Base-by-base conservation (phyloP, 2,888 invertebrate species). In the Drosophila rellima region DNA sequence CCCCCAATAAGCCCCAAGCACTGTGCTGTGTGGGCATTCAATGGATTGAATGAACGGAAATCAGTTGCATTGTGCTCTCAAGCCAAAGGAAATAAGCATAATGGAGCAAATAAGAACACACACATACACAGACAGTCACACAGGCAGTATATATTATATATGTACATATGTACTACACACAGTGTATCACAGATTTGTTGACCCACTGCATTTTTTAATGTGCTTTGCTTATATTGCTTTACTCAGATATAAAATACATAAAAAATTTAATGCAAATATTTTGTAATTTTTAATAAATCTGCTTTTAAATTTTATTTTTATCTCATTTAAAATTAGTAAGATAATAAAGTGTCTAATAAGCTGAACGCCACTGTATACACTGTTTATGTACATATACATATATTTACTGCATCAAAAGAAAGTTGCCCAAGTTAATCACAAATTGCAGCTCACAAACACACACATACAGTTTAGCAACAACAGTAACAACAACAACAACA, bases 21-120 rank as follows among this genome's bases (percentile, higher is more conserved):
- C 50, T 42, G 35, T 45, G 57, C 57, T 23, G 15, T 40, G 39
- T 47, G 66, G 44, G 44, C 73, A 64, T 65, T 74, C 56, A 51
- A 62, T 64, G 63, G 20, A 44, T 55, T 55, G 42, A 23, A 45
- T 56, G 35, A 18, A 74, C 70, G 78, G 78, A 78, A 78, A 78
- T 79, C 78, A 75, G 79, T 78, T 79, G 71, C 71, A 77, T 76
- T 78, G 77, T 77, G 77, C 78, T 70, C 45, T 39, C 50, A 70
- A 70, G 78, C 50, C 62, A 75, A 69, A 75, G 75, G 78, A 79
- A 69, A 79, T 66, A 79, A 79, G 79, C 77, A 74, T 65, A 78
- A 78, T 78, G 67, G 57, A 69, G 47, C 69, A 74, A 78, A 78
- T 64, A 78, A 62, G 73, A 65, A 69, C 35, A 60, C 31, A 57